Evolutionary conservation across 2,797 vertebrate species (phyloP), one percentile per base, ranked within the genome.

Genomic region (Paedocypris micromegethes): DNA sequence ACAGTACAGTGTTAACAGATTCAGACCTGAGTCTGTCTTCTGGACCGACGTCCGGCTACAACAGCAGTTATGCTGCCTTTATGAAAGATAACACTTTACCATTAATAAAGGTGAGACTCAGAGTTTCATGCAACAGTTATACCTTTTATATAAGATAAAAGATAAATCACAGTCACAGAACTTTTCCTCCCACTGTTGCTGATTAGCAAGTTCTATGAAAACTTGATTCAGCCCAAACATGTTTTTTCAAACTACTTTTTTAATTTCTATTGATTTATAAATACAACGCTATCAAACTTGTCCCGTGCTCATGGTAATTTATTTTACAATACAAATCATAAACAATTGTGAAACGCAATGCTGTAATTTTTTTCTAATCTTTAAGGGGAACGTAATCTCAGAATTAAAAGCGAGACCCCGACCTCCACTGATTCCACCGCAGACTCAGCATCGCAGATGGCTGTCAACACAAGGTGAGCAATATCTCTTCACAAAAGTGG

Each of bases 11-110:
- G 79, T 94, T 90, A 68, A 95, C 92, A 6, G 90, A 89, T 61
- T 98, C 95, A 69, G 93, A 85, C 64, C 89, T 93, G 65, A 99
- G 96, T 77, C 88, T 98, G 8, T 96, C 93, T 3, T 99, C 97
- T 53, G 93, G 91, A 42, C 89, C 93, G 43, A 97, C 96, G 0
- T 99, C 97, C 37, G 97, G 95, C 3, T 99, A 99, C 84, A 93
- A 93, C 78, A 98, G 94, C 54, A 92, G 94, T 64, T 94, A 92
- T 72, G 76, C 91, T 0, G 80, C 74, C 50, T 80, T 84, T 9
- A 64, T 82, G 2, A 84, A 81, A 75, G 82, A 77, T 2, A 52
- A 75, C 47, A 81, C n/a, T 75, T 81, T 58, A 58, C 58, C 83
- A 4, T 53, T 58, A 41, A 43, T 79, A 3, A 66, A 70, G 75